Percentiles rank a stretch among this genome's conserved stretches.
Evolutionary conservation across 92 coral and sea anemone genomes (phyloP).

Genomic region (Epizoanthus illoricatus): DNA sequence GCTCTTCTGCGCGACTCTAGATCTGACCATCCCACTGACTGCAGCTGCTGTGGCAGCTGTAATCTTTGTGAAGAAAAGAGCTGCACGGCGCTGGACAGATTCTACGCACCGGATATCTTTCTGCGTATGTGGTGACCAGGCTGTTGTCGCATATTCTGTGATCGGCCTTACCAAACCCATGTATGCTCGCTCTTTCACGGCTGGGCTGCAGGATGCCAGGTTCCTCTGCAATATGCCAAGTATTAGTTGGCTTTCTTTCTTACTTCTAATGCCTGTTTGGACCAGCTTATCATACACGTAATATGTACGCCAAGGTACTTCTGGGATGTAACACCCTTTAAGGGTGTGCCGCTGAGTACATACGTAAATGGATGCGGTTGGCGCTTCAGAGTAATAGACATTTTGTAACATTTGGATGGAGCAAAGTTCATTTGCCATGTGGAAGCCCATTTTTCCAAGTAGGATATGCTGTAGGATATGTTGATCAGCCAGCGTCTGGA

Average conservation of each 20-base stretch:
- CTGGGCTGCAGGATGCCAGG: constrained; percentile 38
- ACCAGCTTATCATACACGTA: constrained; percentile 44
- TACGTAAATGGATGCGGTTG: constrained; percentile 11
- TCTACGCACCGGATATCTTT: no score
- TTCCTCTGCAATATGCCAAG: constrained; percentile 45
- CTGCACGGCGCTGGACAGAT: background rate
- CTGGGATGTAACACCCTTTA: constrained; percentile 39
- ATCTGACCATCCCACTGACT: no score
- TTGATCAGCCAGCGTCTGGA: constrained; percentile 5
- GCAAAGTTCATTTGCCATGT: constrained; percentile 39
- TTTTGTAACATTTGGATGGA: constrained; percentile 2
- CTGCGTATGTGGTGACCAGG: no score
- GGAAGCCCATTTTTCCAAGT: constrained; percentile 14
- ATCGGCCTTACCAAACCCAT: constrained; percentile 23
- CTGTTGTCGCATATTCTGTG: no score
- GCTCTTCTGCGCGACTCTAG: no score
- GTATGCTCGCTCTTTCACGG: constrained; percentile 35
- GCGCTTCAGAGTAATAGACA: constrained; percentile 31
- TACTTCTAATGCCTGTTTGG: constrained; percentile 34
- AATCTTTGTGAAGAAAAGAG: no score
- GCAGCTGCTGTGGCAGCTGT: no score
- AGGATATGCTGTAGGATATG: constrained; percentile 23
- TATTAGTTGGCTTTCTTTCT: constrained; percentile 49
- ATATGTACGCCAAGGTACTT: constrained; percentile 51
- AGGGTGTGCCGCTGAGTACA: constrained; percentile 37